Evolutionary conservation across 2,888 invertebrate species (phyloP).

Genomic region (Branchipolynoe longqiensis): DNA sequence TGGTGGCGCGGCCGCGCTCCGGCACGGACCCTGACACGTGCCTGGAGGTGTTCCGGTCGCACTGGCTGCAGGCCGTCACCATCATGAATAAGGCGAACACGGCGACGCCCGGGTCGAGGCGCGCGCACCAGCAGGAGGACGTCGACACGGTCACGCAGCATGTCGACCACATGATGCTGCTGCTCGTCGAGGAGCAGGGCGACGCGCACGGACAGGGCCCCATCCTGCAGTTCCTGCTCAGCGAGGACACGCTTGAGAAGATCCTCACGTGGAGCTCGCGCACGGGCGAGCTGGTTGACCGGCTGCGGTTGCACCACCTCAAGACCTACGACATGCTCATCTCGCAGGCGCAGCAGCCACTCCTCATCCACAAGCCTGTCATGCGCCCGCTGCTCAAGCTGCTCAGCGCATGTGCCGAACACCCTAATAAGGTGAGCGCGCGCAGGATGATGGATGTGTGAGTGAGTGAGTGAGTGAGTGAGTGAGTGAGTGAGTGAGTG

Average conservation of each 20-base stretch:
- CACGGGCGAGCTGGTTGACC: slow-evolving; percentile 89
- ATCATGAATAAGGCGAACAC: slow-evolving; percentile 89
- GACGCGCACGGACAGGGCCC: slow-evolving; percentile 81
- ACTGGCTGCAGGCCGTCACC: slow-evolving; percentile 95
- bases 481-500: too few relatives aligned
- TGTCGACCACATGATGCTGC: slow-evolving; percentile 93
- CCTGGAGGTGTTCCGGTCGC: slow-evolving; percentile 95
- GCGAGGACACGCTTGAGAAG: slow-evolving; percentile 92
- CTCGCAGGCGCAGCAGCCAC: slow-evolving; percentile 89
- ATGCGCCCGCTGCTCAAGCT: slow-evolving; percentile 92
- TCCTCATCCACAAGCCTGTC: slow-evolving; percentile 92
- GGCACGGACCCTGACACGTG: slow-evolving; percentile 88
- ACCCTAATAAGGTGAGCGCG: slow-evolving; percentile 64
- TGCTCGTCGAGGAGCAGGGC: slow-evolving; percentile 88
- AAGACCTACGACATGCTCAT: slow-evolving; percentile 93
- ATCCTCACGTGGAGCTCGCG: slow-evolving; percentile 90
- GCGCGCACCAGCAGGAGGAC: slow-evolving; percentile 85
- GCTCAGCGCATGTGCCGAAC: slow-evolving; percentile 84
- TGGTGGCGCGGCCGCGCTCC: slow-evolving; percentile 51
- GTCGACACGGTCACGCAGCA: slow-evolving; percentile 94
- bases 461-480: slow-evolving; percentile 63
- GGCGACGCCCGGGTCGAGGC: slow-evolving; percentile 1
- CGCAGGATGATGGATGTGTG: too few relatives aligned
- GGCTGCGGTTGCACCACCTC: slow-evolving; percentile 92
- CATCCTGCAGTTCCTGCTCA: slow-evolving; percentile 91